phyloP scores from a whole-genome alignment of 2,113 vertebrate genomes.

The Lontra canadensis region DNA sequence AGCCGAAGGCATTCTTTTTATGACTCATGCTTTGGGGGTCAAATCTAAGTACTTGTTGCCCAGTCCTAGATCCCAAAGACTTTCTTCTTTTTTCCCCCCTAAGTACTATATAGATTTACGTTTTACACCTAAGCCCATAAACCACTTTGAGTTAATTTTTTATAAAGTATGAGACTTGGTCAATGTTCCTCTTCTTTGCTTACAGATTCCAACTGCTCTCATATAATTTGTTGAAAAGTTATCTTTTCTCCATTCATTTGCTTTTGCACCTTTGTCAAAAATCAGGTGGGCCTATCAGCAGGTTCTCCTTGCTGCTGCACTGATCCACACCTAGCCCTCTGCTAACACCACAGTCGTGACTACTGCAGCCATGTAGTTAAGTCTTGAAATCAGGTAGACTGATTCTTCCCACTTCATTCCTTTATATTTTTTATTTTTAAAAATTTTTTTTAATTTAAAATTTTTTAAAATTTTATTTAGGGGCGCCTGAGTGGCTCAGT shows the following conservation, averaged over 20 bases:
- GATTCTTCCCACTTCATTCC: neutral
- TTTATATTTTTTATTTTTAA: neutral
- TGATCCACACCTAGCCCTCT: neutral
- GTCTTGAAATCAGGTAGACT: neutral
- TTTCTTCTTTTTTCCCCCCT: neutral
- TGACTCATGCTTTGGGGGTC: neutral
- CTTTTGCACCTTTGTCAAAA: neutral
- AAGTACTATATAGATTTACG: neutral
- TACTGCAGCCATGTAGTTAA: neutral
- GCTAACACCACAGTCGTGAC: neutral
- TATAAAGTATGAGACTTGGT: neutral
- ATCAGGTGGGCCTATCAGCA: neutral
- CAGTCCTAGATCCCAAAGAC: neutral
- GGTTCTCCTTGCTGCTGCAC: neutral
- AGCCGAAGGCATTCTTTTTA: neutral
- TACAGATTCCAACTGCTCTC: no score
- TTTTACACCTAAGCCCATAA: neutral
- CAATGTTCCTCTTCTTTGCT: no score
- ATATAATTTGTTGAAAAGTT: no score
- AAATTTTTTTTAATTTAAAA: no score
- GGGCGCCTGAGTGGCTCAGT: no score
- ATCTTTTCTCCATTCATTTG: no score
- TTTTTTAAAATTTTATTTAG: no score
- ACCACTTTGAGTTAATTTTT: neutral
- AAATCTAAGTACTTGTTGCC: neutral